Evolutionary conservation across 2,888 invertebrate species (phyloP).

Genomic region (Eucriotettix oculatus): DNA sequence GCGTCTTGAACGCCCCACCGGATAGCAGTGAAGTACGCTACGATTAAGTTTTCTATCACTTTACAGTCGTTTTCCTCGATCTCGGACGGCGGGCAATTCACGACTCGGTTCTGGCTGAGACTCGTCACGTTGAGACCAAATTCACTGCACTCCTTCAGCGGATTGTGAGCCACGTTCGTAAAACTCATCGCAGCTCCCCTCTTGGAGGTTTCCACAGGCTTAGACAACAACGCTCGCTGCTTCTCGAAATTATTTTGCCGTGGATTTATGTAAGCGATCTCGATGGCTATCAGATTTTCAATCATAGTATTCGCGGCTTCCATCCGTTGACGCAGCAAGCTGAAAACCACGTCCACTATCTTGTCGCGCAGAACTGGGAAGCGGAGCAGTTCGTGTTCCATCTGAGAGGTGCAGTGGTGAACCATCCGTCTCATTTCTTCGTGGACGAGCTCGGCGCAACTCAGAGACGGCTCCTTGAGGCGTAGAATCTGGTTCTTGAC

Average conservation of each 20-base stretch:
- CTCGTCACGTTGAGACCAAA: background rate
- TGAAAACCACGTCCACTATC: constrained; percentile 43
- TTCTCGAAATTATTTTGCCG: constrained; percentile 44
- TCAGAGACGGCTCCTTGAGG: constrained; percentile 40
- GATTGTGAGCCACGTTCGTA: too few species aligned
- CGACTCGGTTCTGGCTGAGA: background rate
- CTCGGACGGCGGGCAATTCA: constrained; percentile 17
- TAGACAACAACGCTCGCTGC: constrained; percentile 25
- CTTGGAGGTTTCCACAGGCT: background rate
- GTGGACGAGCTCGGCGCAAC: constrained; percentile 43
- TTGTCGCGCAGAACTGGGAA: constrained; percentile 43
- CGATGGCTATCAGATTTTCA: constrained; percentile 40
- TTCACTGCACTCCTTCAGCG: background rate
- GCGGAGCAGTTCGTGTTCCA: constrained; percentile 38
- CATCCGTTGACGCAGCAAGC: constrained; percentile 34
- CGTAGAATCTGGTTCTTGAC: constrained; percentile 46
- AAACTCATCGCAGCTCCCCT: background rate
- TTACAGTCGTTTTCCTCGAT: constrained; percentile 35
- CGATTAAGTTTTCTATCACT: constrained; percentile 41
- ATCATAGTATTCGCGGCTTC: constrained; percentile 45
- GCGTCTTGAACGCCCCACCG: constrained; percentile 44
- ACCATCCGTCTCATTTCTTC: constrained; percentile 49
- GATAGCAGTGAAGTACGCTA: constrained; percentile 43
- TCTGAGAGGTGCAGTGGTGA: constrained; percentile 42
- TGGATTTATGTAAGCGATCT: constrained; percentile 47